Base-by-base conservation (phyloP, 2,888 invertebrate genomes). In the Nomada ruficornis region DNA sequence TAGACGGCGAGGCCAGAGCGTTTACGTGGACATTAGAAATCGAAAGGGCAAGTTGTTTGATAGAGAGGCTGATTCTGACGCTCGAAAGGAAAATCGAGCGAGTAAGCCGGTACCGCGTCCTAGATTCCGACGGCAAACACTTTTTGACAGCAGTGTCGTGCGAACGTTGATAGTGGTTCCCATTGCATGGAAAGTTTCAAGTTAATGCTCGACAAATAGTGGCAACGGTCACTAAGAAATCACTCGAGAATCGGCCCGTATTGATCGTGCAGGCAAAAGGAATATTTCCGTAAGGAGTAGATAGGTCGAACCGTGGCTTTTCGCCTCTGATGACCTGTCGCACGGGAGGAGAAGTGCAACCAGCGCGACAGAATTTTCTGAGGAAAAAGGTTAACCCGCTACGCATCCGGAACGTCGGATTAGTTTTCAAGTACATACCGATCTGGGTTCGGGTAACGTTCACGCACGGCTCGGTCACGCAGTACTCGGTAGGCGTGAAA, bases 401-500 rank as follows among this genome's bases (percentile, higher is more conserved):
- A 23, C 20, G 44, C 57, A 55, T 59, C 23, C 26, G 13, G 47
- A 59, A 67, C 73, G 60, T 70, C 67, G 62, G 65, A 73, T 70
- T 50, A 44, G 44, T 55, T 73, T 57, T 69, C 57, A n/a, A 44
- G 71, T 91, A 92, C 92, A 77, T 91, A 92, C 92, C 92, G 88
- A 91, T 91, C 86, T 89, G 84, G 80, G 85, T 87, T 85, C 87
- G 83, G 77, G 80, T 86, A 85, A 83, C 73, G 86, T 88, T 87
- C 89, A 85, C 90, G 90, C 88, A 90, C 90, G 72, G 87, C 88
- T 90, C 85, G 81, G 84, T 90, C 89, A 89, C 90, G 89, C 88
- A 89, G 89, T 86, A 86, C 89, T 89, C 89, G 89, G 85, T 89
- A 90, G 86, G 89, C 89, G 90, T 91, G 84, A 85, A 91, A 91